A percentile compares a stretch with the other conserved stretches of the same genome.
Conservation (phyloP, 53 echinoderm and acorn worm species). For the Crossaster papposus region DNA sequence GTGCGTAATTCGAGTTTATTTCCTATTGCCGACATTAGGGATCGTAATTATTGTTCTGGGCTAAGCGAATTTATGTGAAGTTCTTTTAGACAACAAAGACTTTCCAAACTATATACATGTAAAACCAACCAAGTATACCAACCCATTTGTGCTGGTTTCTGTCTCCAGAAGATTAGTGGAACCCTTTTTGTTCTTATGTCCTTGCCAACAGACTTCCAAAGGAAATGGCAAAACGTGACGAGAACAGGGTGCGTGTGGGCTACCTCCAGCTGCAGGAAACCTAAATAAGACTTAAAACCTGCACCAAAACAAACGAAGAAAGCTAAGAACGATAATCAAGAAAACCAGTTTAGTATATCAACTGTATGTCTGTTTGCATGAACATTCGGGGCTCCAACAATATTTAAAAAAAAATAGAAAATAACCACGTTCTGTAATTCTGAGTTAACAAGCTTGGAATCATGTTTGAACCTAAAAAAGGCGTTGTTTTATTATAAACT, state of each 20-base stretch:
- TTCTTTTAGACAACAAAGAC: no score
- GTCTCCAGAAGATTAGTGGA: neutral
- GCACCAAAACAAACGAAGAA: neutral
- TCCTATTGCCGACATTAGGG: no score
- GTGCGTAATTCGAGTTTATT: no score
- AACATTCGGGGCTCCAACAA: neutral
- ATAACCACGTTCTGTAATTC: no score
- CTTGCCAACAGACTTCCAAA: slow-evolving; percentile 51
- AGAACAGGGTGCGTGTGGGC: slow-evolving; percentile 92
- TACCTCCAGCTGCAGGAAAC: slow-evolving; percentile 86
- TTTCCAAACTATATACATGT: neutral
- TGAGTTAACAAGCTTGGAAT: no score
- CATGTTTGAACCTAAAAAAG: no score
- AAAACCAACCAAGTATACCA: no score
- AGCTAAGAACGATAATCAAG: neutral
- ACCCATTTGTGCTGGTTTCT: neutral
- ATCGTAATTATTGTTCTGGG: no score
- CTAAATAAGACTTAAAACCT: slow-evolving; percentile 93
- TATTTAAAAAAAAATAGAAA: neutral
- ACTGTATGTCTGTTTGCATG: neutral
- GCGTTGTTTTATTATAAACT: no score
- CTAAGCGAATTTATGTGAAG: no score
- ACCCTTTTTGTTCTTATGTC: neutral
- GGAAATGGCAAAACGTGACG: slow-evolving; percentile 79
- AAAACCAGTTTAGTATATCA: neutral